Conservation (phyloP, 2,113 vertebrate genomes). For the Tenebrosternarchus preto region DNA sequence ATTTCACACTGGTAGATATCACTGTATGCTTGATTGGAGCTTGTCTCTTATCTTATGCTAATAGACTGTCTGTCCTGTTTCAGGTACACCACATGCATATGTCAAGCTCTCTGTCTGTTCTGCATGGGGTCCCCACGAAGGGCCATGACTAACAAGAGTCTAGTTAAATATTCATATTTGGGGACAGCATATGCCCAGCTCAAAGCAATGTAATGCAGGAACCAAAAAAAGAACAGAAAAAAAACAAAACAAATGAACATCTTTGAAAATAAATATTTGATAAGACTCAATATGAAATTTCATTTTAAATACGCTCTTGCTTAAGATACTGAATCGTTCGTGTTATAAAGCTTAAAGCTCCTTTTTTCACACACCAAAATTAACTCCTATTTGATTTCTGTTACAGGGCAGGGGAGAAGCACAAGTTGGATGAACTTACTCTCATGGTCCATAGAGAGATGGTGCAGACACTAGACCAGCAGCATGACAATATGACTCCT, state of each 20-base stretch:
- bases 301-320: neutral
- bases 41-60: conserved; percentile 52
- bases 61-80: conserved; percentile 61
- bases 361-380: neutral
- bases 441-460: conserved; percentile 46
- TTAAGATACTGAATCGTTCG: neutral
- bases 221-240: conserved; percentile 1
- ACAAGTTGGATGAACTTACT: conserved; percentile 45
- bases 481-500: conserved; percentile 32
- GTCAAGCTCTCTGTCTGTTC: conserved; percentile 60
- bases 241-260: neutral
- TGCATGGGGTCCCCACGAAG: conserved; percentile 55
- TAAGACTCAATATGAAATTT: neutral
- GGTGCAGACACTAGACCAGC: conserved; percentile 1
- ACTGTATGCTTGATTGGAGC: conserved; percentile 13
- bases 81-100: conserved; percentile 53
- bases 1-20: conserved; percentile 11
- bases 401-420: conserved; percentile 32
- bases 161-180: conserved; percentile 68
- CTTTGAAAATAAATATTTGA: conserved; percentile 15
- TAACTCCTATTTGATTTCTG: conserved; percentile 24
- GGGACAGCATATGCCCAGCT: conserved; percentile 29
- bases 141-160: conserved; percentile 61
- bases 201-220: conserved; percentile 6
- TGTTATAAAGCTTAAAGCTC: too few species aligned